A percentile compares a stretch with the other conserved stretches of the same genome.
These are phyloP conservation scores for Alcis repandata DNA, from an alignment of 2,888 invertebrate genomes.

Conservation along the genomic window DNA sequence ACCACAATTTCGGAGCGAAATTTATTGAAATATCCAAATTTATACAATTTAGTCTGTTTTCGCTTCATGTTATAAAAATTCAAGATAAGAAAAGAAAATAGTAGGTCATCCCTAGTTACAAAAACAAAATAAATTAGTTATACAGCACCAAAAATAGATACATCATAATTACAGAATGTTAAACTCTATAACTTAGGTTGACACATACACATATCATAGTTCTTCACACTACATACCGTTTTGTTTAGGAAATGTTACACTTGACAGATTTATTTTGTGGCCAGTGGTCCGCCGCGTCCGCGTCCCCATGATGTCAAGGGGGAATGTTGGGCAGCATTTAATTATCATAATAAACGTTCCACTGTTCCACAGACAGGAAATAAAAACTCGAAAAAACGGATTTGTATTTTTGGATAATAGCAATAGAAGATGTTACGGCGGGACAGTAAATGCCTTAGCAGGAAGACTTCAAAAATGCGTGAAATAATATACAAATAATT, in stretches of 20 bases:
- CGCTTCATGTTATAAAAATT: slow-evolving; percentile 74
- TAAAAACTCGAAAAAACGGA: too few species aligned
- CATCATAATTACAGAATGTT: slow-evolving; percentile 72
- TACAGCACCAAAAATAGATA: slow-evolving; percentile 84
- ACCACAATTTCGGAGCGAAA: slow-evolving; percentile 71
- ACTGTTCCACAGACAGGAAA: not conserved
- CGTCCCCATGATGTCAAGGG: not conserved
- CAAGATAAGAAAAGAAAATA: slow-evolving; percentile 35
- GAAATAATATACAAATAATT: not conserved
- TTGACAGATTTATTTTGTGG: not conserved
- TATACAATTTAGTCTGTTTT: slow-evolving; percentile 79
- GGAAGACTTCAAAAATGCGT: slow-evolving; percentile 7
- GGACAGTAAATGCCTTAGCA: slow-evolving; percentile 11
- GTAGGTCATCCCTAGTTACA: slow-evolving; percentile 73
- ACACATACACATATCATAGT: slow-evolving; percentile 42
- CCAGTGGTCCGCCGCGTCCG: not conserved
- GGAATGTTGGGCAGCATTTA: not conserved
- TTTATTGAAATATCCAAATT: slow-evolving; percentile 82
- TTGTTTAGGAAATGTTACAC: slow-evolving; percentile 1
- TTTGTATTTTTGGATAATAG: not conserved
- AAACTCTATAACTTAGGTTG: slow-evolving; percentile 62
- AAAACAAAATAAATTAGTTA: slow-evolving; percentile 84
- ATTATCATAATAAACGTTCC: not conserved
- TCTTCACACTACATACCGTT: slow-evolving; percentile 24
- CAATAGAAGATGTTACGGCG: not conserved